Evolutionary conservation across 2,888 invertebrate genomes (phyloP), one percentile per base, ranked within the genome.

Genomic region (Tenthredo notha): DNA sequence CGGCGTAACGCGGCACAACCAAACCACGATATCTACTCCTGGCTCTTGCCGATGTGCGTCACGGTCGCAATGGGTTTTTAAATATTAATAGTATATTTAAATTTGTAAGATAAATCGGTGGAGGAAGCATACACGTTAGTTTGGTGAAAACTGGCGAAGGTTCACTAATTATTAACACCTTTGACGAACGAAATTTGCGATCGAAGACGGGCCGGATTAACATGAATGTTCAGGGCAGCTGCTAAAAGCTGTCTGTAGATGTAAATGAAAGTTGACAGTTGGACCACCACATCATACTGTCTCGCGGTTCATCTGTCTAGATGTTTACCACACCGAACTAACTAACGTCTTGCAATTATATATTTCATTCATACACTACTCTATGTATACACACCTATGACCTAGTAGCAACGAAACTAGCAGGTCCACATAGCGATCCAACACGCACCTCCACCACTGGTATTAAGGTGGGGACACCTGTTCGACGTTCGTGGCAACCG

Each of bases 391-490:
- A 86, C 82, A 86, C 85, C 85, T 84, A 83, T 86, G 86, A 86
- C 84, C 86, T 86, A 86, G 83, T 82, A 61, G 61, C 86, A 43
- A 58, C 67, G 83, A 61, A 78, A 74, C 25, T 43, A 12, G 74
- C 84, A 85, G 86, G 84, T 86, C 84, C 67, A 86, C 86, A 86
- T 86, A 80, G 85, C 85, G 84, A 80, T 78, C 67, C 70, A 83
- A 83, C 83, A 67, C 83, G 83, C 47, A 83, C 83, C 83, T 67
- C 83, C 83, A 83, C 83, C 83, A 47, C 83, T 74, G 70, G 61
- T 61, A 43, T 61, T 84, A 54, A 84, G 86, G 86, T 85, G 85
- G 85, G 85, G 87, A 88, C 90, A 90, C 89, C 90, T 90, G 90
- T 90, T 90, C 88, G 88, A 87, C 87, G 87, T 87, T 67, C 85